Evolutionary conservation across 2,888 invertebrate species (phyloP).

Genomic region (Chromoteleia sp.): DNA sequence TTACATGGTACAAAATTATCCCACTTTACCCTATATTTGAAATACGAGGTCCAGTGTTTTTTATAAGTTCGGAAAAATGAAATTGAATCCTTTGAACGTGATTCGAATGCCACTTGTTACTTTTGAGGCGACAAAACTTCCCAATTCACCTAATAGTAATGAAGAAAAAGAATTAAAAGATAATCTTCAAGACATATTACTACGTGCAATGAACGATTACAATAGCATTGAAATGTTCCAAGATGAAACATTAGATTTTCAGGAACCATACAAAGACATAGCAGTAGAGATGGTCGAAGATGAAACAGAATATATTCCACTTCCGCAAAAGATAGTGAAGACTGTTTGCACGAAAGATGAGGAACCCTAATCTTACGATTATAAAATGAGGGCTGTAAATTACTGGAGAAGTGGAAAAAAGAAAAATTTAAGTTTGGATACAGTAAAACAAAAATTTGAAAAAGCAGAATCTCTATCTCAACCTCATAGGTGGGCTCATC

Average conservation of each 20-base stretch:
- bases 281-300: not conserved
- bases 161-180: slow-evolving; percentile 18
- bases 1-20: too few species aligned
- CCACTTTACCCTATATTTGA: too few species aligned
- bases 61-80: too few species aligned
- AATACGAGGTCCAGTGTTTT: too few species aligned
- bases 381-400: slow-evolving; percentile 26
- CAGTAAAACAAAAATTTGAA: slow-evolving; percentile 16
- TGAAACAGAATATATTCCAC: slow-evolving; percentile 13
- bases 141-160: not conserved
- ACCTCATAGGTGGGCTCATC: slow-evolving; percentile 15
- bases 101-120: slow-evolving; percentile 12
- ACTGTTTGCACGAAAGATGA: too few species aligned
- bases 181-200: too few species aligned
- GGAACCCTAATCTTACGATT: too few species aligned
- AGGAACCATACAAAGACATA: slow-evolving; percentile 1
- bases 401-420: slow-evolving; percentile 15
- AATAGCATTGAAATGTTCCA: slow-evolving; percentile 2
- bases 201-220: too few species aligned
- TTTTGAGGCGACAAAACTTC: slow-evolving; percentile 10
- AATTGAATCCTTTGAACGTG: too few species aligned
- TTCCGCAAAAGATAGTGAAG: not conserved
- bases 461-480: slow-evolving; percentile 13
- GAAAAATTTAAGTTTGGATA: slow-evolving; percentile 16
- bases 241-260: not conserved